A percentile compares a stretch with the other conserved stretches of the same genome.
Evolutionary conservation across 1,140 invertebrate genomes (phyloP).

Genomic region (Anadara kagoshimensis): DNA sequence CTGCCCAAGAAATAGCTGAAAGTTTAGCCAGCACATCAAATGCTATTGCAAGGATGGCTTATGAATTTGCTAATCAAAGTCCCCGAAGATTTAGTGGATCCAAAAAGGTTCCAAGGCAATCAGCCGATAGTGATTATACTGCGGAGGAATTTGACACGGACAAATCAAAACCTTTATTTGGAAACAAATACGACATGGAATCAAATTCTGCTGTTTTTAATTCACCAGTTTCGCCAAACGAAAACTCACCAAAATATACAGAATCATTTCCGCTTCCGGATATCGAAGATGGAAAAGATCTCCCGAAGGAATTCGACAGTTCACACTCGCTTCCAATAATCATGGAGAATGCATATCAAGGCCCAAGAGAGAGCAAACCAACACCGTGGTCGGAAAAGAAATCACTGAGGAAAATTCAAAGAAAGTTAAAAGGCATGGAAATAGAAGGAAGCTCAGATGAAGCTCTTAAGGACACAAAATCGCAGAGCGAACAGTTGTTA

Average conservation of each 20-base stretch:
- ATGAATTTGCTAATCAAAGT: constrained; percentile 10
- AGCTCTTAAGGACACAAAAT: too few relatives aligned
- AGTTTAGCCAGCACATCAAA: constrained; percentile 26
- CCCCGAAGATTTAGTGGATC: neutral
- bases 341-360: constrained; percentile 16
- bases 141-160: neutral
- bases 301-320: constrained; percentile 17
- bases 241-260: constrained; percentile 3
- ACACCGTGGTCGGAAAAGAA: constrained; percentile 5
- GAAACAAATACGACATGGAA: neutral
- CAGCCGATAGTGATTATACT: too few relatives aligned
- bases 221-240: neutral
- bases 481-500: too few relatives aligned
- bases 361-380: neutral
- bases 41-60: constrained; percentile 26
- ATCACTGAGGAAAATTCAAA: constrained; percentile 6
- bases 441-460: constrained; percentile 1
- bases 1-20: constrained; percentile 24
- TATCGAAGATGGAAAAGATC: constrained; percentile 1
- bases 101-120: neutral
- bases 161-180: neutral
- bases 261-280: constrained; percentile 7
- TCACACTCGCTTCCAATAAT: constrained; percentile 15
- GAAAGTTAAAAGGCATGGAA: constrained; percentile 13
- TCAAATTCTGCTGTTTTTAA: neutral